These are phyloP conservation scores for Syrphus vitripennis DNA, from an alignment of 2,888 invertebrate species.

Conservation along the genomic window DNA sequence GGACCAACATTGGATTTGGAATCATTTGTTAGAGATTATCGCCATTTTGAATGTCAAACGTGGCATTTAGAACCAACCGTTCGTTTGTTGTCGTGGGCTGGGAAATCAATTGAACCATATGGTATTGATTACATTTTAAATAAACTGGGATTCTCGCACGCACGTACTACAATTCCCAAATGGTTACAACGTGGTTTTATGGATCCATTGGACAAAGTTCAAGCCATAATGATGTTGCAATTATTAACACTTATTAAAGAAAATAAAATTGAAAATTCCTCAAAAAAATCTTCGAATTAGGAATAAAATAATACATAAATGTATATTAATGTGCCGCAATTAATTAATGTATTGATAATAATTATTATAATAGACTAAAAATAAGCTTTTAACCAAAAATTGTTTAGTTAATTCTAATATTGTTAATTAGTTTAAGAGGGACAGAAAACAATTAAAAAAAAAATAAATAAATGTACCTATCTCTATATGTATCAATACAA, in stretches of 20 bases:
- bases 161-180: conserved; percentile 98
- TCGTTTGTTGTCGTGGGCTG: conserved; percentile 92
- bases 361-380: conserved; percentile 9
- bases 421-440: conserved; percentile 54
- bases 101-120: conserved; percentile 98
- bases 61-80: conserved; percentile 98
- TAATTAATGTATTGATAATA: conserved; percentile 34
- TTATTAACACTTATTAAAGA: conserved; percentile 85
- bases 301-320: background rate
- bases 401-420: conserved; percentile 57
- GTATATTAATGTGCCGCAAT: background rate
- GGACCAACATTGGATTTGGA: conserved; percentile 81
- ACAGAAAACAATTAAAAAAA: background rate
- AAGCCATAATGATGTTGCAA: conserved; percentile 89
- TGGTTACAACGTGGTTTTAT: conserved; percentile 99
- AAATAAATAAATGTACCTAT: background rate
- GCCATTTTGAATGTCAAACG: conserved; percentile 95
- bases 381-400: conserved; percentile 69
- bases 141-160: conserved; percentile 98
- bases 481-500: background rate
- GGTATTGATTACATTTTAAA: conserved; percentile 99
- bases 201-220: conserved; percentile 97
- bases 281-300: conserved; percentile 70
- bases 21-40: conserved; percentile 91
- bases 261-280: conserved; percentile 78